Base-by-base conservation (phyloP, 2,888 invertebrate species). In the Lydus trimaculatus region DNA sequence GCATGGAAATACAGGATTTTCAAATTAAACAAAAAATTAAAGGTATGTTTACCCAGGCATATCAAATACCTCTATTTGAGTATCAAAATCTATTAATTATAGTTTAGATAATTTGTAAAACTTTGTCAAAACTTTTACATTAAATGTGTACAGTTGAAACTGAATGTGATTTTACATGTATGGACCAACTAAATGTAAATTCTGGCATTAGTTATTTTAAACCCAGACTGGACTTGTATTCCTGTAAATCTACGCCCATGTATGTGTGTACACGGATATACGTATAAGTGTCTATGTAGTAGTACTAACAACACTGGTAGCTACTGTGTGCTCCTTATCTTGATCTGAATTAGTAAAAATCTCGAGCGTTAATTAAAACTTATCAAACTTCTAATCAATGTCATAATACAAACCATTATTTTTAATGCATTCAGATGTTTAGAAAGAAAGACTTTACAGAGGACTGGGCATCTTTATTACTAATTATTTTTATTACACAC, bases 341-440 rank as follows among this genome's bases (percentile, higher is more conserved):
- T 63, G 76, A 80, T 80, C 77, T 70, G 76, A 79, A 79, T 80
- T 80, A 79, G 79, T 80, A 79, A 79, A 80, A 80, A 76, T 76
- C 76, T 75, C 73, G 70, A 77, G 76, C 79, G 78, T 79, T 80
- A 80, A 81, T 81, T 81, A 81, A 79, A 76, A 73, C 69, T 78
- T 79, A 76, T 79, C 80, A 75, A 75, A 74, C 72, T 72, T 73
- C 75, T 73, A 78, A 78, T 78, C 78, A 74, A 76, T 74, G 72
- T 73, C 76, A 76, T 76, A 76, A 78, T 73, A 75, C 77, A 71
- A 74, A 75, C 77, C 74, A 77, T 79, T 77, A 76, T 76, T 79
- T 79, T 77, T 75, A 77, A 76, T 76, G 76, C 72, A 73, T 75
- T 76, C 74, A 76, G 75, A 72, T 72, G 72, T 65, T 72, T n/a